These are phyloP conservation scores for Pseudochromis fuscus DNA, from an alignment of 2,797 vertebrate species.

Conservation along the genomic window DNA sequence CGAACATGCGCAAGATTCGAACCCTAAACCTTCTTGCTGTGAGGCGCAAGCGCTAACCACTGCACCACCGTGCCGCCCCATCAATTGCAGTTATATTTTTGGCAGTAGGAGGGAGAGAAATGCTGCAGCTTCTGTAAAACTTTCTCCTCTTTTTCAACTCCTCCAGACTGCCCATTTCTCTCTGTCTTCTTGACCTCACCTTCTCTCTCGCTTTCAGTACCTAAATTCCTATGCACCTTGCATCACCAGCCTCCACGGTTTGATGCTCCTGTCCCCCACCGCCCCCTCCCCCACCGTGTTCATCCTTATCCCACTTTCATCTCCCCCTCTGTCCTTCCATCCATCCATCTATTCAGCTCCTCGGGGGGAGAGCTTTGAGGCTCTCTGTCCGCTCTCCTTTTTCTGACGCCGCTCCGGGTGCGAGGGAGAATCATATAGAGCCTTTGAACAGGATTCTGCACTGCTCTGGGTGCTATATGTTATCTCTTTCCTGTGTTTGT, in stretches of 20 bases:
- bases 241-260: slow-evolving; percentile 50
- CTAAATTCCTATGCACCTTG: slow-evolving; percentile 57
- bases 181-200: slow-evolving; percentile 45
- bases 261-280: slow-evolving; percentile 55
- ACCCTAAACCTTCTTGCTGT: too few species aligned
- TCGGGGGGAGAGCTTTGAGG: slow-evolving; percentile 58
- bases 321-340: slow-evolving; percentile 46
- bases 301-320: slow-evolving; percentile 68
- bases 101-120: not conserved
- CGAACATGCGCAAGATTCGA: too few species aligned
- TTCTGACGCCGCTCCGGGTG: slow-evolving; percentile 37
- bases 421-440: slow-evolving; percentile 61
- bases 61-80: not conserved
- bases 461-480: slow-evolving; percentile 53
- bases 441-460: slow-evolving; percentile 57
- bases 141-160: not conserved
- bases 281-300: slow-evolving; percentile 51
- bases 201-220: slow-evolving; percentile 23
- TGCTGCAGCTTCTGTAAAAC: too few species aligned
- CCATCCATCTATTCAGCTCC: slow-evolving; percentile 46
- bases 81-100: not conserved
- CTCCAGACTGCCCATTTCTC: too few species aligned
- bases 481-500: slow-evolving; percentile 20
- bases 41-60: too few species aligned
- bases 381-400: slow-evolving; percentile 34